phyloP scores from a whole-genome alignment of 2,113 vertebrate species.

The Cyprinus carpio region DNA sequence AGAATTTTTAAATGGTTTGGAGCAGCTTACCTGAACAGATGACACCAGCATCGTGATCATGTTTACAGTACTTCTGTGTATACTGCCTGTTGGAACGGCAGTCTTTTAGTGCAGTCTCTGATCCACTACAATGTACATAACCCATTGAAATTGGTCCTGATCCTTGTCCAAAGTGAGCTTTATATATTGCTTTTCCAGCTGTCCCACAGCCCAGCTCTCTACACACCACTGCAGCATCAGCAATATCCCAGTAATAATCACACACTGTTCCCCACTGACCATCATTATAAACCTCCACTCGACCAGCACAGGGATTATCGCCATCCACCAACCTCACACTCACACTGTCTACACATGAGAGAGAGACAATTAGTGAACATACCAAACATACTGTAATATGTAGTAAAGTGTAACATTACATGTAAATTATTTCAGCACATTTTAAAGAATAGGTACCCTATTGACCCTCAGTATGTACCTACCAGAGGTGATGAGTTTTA shows the following conservation, averaged over 20 bases:
- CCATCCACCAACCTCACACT: background rate
- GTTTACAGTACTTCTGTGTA: background rate
- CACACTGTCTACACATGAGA: too few species aligned
- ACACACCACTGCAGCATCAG: too few species aligned
- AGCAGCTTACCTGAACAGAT: background rate
- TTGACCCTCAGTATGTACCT: too few species aligned
- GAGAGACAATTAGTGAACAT: background rate
- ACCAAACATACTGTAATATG: background rate
- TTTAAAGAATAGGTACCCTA: too few species aligned
- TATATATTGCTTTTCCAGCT: background rate
- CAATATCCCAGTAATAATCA: too few species aligned
- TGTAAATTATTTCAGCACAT: too few species aligned
- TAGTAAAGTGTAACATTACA: too few species aligned
- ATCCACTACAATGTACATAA: background rate
- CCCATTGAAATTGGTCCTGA: background rate
- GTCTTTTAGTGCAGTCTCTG: constrained; percentile 35
- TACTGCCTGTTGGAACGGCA: background rate
- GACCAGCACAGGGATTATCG: background rate
- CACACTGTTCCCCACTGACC: too few species aligned
- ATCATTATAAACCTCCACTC: too few species aligned
- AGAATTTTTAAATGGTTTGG: background rate
- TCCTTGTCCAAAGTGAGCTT: background rate
- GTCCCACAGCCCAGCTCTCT: too few species aligned
- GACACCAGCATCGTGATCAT: constrained; percentile 39
- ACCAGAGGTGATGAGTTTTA: background rate